Evolutionary conservation across 2,113 vertebrate genomes (phyloP).

Genomic region (Gallinago paraguaiae): DNA sequence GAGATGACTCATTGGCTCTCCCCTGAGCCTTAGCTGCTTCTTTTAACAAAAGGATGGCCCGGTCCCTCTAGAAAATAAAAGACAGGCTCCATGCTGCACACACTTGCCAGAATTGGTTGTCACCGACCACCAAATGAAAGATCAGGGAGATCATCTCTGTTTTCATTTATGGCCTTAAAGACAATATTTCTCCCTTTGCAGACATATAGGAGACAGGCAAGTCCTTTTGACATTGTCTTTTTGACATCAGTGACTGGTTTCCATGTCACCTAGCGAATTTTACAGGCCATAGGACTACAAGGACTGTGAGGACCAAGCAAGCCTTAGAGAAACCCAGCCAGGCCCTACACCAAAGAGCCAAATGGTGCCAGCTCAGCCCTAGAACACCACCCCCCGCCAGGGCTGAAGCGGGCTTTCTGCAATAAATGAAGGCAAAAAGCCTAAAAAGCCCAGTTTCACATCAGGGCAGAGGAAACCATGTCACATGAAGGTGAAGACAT

Average conservation of each 20-base stretch:
- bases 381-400: background rate
- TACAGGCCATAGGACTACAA: background rate
- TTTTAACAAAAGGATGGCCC: background rate
- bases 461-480: background rate
- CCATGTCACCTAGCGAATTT: background rate
- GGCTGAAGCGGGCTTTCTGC: background rate
- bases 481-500: background rate
- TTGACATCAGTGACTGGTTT: background rate
- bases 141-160: background rate
- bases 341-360: background rate
- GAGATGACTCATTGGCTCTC: background rate
- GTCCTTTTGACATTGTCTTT: fast-evolving
- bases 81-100: background rate
- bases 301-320: fast-evolving
- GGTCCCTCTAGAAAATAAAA: background rate
- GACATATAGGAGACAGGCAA: background rate
- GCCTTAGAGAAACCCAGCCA: background rate
- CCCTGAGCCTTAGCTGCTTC: background rate
- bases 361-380: fast-evolving
- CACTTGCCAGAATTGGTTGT: background rate
- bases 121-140: background rate
- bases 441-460: background rate
- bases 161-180: background rate
- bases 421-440: background rate
- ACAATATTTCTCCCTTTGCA: background rate